Evolutionary conservation across 1,140 invertebrate genomes (phyloP), one percentile per base, ranked within the genome.

Genomic region (Amyelois transitella): DNA sequence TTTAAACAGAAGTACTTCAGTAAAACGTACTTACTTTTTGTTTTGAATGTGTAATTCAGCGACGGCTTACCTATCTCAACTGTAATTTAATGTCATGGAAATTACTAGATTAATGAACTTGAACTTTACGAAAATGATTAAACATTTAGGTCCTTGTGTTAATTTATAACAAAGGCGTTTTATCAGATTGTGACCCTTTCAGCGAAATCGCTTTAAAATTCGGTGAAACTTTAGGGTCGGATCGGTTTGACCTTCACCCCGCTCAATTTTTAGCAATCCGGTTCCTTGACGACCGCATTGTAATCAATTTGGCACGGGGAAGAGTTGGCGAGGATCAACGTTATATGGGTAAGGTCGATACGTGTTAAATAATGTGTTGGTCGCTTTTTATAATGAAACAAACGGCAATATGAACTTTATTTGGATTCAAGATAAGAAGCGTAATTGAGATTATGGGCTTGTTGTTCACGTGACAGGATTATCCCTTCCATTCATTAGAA

Each of bases 81-180:
- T 8, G 17, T 4, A 14, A 1, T 17, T 17, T 17, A 43, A 10
- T 19, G n/a, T 48, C 24, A 48, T 54, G 28, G 17, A 24, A 49
- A 24, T 22, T 49, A 24, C 25, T 6, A 21, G 6, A n/a, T n/a
- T n/a, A n/a, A n/a, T n/a, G n/a, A 14, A 38, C 1, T 38, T 38
- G 12, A 38, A 38, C 32, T 38, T 38, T 38, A 14, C 6, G 25
- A 32, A 32, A 38, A 14, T 38, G 32, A 38, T 38, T 14, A 38
- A 38, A 14, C 32, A 52, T 56, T 44, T 24, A 18, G 48, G 20
- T 43, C 47, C 24, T 21, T 51, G 28, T 43, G 32, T 51, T 20
- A 51, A 50, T 55, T 53, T 50, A 55, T 64, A 59, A 57, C 54
- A 50, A 12, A 19, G 51, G 25, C 43, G 38, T 52, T 60, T 60